Base-by-base conservation (phyloP, 2,797 vertebrate species). In the Tauraco hartlaubi region DNA sequence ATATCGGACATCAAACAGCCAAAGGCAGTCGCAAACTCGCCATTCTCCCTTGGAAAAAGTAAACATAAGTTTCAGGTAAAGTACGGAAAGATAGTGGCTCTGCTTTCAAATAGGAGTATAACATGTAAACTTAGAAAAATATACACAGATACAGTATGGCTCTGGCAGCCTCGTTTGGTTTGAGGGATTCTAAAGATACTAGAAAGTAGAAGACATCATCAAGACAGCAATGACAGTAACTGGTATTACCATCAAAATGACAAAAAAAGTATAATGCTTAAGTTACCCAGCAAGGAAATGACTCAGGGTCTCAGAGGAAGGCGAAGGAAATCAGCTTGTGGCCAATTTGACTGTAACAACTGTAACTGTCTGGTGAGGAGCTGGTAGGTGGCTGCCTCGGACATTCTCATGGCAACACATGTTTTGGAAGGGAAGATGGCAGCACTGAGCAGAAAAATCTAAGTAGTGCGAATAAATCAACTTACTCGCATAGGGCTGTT, bases 1-100 rank as follows among this genome's bases (percentile, higher is more conserved):
- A 99, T 98, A 49, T 98, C 95, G 4, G 98, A 97, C 96, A 99
- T 85, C 86, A 99, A 92, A 11, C 91, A 97, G 41, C 98, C 98
- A 81, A 99, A 99, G 26, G 98, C 98, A 15, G 96, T 91, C 0
- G 95, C 98, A 16, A 98, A 93, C 21, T 97, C 94, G 1, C 97
- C 85, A 25, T 83, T 88, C 9, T 97, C 98, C 89, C 98, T 98
- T 55, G 66, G n/a, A 59, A 72, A 64, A 91, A 71, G 75, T 10
- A 67, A 71, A 74, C 5, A 13, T 7, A 31, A 15, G 5, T 73
- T 85, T 68, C 61, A 64, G 56, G 21, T 59, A 6, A 74, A 35
- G 26, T 9, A 16, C 5, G 23, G 52, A 69, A 39, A 91, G 51
- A 39, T 5, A 16, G 54, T 31, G 49, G 25, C 17, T 33, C 49